phyloP scores from a whole-genome alignment of 1,140 invertebrate species.

The Metopolophium dirhodum region DNA sequence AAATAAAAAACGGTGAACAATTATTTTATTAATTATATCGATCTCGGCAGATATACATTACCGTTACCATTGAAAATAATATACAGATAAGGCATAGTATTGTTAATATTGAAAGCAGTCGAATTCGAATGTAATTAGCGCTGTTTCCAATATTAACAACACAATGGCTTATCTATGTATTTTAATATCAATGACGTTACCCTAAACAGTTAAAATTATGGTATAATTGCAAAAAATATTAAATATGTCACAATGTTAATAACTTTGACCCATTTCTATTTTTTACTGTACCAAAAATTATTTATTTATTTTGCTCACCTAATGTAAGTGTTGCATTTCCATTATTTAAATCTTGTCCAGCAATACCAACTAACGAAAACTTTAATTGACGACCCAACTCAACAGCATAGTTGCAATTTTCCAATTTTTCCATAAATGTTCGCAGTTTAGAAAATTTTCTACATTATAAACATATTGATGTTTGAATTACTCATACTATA shows the following conservation, averaged over 20 bases:
- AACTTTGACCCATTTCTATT: not conserved
- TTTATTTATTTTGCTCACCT: constrained; percentile 65
- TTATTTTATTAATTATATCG: not conserved
- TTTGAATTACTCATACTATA: not conserved
- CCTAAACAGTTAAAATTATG: not conserved
- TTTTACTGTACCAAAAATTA: not conserved
- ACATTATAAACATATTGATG: constrained; percentile 48
- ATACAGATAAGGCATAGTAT: too few relatives aligned
- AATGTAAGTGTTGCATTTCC: constrained; percentile 96
- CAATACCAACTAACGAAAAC: constrained; percentile 96
- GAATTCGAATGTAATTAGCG: too few relatives aligned
- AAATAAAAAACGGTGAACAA: not conserved
- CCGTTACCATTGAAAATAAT: too few relatives aligned
- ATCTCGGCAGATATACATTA: not conserved
- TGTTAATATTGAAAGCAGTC: too few relatives aligned
- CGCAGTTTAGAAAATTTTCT: constrained; percentile 85
- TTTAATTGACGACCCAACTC: constrained; percentile 91
- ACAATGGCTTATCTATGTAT: too few relatives aligned
- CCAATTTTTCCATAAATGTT: constrained; percentile 94
- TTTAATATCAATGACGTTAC: too few relatives aligned
- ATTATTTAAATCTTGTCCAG: constrained; percentile 94
- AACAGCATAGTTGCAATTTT: constrained; percentile 99
- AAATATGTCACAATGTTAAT: not conserved
- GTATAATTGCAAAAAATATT: not conserved
- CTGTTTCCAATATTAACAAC: too few relatives aligned